Evolutionary conservation across 1,140 invertebrate species (phyloP).

Genomic region (Panulirus ornatus): DNA sequence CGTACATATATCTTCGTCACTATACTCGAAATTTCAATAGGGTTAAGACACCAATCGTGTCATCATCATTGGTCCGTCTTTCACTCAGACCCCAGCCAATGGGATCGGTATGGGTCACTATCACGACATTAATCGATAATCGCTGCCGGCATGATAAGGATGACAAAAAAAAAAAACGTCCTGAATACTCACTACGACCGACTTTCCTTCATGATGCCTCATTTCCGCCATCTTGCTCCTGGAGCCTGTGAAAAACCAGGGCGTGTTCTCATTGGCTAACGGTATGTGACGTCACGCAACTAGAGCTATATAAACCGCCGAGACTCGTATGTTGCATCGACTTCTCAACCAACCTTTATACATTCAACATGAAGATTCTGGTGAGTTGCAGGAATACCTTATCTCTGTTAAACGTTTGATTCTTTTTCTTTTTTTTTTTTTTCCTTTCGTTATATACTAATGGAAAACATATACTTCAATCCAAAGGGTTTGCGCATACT

Average conservation of each 20-base stretch:
- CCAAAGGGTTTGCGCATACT: too few relatives aligned
- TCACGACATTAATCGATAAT: too few relatives aligned
- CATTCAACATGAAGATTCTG: conserved; percentile 46
- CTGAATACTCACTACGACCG: too few relatives aligned
- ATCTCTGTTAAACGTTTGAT: not conserved
- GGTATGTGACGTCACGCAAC: not conserved
- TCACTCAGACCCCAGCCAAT: too few relatives aligned
- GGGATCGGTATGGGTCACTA: too few relatives aligned
- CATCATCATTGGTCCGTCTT: too few relatives aligned
- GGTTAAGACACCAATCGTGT: too few relatives aligned
- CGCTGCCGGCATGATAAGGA: too few relatives aligned
- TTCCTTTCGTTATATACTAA: not conserved
- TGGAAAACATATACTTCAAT: not conserved
- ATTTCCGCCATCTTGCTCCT: not conserved
- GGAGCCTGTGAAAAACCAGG: not conserved
- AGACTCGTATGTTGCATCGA: not conserved
- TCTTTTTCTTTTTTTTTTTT: not conserved
- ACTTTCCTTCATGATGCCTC: too few relatives aligned
- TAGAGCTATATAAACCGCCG: not conserved
- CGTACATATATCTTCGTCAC: too few relatives aligned
- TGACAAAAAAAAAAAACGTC: too few relatives aligned
- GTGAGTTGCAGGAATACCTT: not conserved
- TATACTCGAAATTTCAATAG: too few relatives aligned
- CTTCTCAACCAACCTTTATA: not conserved
- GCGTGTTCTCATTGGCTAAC: conserved; percentile 39